phyloP scores from a whole-genome alignment of 2,113 vertebrate species.

The Pluvianellus socialis region DNA sequence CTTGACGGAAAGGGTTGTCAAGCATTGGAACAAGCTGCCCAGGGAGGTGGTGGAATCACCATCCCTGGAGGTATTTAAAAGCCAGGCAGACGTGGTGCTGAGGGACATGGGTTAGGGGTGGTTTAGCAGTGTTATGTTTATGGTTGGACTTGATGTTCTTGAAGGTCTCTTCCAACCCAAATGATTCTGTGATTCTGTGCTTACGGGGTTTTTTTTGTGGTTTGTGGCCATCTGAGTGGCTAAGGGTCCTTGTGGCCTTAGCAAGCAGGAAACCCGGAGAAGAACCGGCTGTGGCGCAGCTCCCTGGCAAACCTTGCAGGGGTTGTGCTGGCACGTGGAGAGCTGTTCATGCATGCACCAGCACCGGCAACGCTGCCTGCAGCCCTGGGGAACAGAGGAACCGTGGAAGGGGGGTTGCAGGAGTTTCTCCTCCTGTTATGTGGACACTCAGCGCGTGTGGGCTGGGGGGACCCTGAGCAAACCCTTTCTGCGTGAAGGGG shows the following conservation, averaged over 20 bases:
- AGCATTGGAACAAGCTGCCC: no score
- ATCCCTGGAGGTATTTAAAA: no score
- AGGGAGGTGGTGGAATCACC: no score
- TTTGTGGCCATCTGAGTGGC: not conserved
- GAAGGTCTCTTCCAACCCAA: no score
- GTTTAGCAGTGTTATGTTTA: no score
- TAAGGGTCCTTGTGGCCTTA: not conserved
- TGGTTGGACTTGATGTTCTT: no score
- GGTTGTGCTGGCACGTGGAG: not conserved
- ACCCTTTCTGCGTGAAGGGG: not conserved
- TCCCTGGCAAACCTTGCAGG: not conserved
- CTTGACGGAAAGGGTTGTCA: no score
- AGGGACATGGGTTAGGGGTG: no score
- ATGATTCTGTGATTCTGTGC: no score
- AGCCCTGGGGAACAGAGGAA: not conserved
- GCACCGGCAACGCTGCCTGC: not conserved
- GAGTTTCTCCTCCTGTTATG: not conserved
- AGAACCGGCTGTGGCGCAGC: rapidly evolving
- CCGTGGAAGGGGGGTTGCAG: not conserved
- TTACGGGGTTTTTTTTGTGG: not conserved
- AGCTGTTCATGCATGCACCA: rapidly evolving
- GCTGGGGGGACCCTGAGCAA: not conserved
- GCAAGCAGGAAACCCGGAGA: not conserved
- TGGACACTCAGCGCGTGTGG: not conserved
- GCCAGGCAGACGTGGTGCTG: no score